Evolutionary conservation across 2,888 invertebrate genomes (phyloP), one percentile per base, ranked within the genome.

Genomic region (Baccha elongata): DNA sequence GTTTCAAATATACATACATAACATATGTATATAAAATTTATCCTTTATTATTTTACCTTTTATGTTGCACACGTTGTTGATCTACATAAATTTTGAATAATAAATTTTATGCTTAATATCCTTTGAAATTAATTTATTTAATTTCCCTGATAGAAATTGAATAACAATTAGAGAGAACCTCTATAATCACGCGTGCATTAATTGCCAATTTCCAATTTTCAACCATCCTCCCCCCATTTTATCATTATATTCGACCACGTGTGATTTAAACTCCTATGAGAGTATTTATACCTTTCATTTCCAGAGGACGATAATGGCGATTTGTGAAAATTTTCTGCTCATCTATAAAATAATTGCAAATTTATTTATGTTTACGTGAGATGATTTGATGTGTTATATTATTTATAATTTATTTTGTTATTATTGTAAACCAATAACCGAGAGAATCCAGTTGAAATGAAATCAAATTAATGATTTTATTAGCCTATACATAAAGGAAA

Each of bases 101-200:
- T 75, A 69, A n/a, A 74, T 80, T 80, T 75, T 58, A 75, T 80
- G 79, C 73, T 75, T 80, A 68, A 80, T 75, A 75, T 80, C 75
- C 64, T 80, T 75, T 75, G 55, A 58, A 75, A 80, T 42, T 74
- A 80, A 80, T 80, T 80, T 68, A 75, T 80, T 75, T 80, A 68
- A 80, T 80, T 80, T 80, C 74, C 74, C 21, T 48, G 48, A 75
- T 75, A 62, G 68, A 80, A 80, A 80, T 80, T 75, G 75, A 80
- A 75, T 80, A 75, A 80, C 80, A 80, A 69, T 79, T 79, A 73
- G 73, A 78, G 64, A 37, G 37, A 53, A 62, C 67, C 58, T 52
- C 64, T 42, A 75, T 80, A 75, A 75, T 80, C 68, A 69, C 74
- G 50, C 50, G 68, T 46, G 75, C 62, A 80, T 75, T 80, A 80